Conservation (phyloP, 1,140 invertebrate genomes). For the Chrysoperla carnea region DNA sequence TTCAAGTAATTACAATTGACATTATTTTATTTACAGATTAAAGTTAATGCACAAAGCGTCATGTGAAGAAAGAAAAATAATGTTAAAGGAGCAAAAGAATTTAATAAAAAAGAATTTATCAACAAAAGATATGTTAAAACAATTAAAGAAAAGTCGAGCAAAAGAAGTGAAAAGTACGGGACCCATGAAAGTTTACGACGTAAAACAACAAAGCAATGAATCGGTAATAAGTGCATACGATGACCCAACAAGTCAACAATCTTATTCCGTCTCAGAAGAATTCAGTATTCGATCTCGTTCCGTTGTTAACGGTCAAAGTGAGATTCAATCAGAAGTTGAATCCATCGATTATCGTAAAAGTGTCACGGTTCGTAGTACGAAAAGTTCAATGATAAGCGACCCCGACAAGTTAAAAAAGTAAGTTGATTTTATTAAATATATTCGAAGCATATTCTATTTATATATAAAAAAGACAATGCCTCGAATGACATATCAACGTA, state of each 20-base stretch:
- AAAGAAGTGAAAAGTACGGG: slow-evolving; percentile 8
- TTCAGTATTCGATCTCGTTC: neutral
- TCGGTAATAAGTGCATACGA: slow-evolving; percentile 1
- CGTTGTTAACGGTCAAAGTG: neutral
- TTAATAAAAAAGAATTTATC: slow-evolving; percentile 17
- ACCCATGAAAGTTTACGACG: slow-evolving; percentile 15
- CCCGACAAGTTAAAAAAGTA: neutral
- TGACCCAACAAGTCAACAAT: neutral
- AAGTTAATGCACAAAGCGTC: slow-evolving; percentile 21
- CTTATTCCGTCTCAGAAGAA: neutral
- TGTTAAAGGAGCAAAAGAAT: slow-evolving; percentile 16
- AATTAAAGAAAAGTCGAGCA: slow-evolving; percentile 6
- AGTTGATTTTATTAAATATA: no score
- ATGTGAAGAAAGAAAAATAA: slow-evolving; percentile 16
- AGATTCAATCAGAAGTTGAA: neutral
- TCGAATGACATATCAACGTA: no score
- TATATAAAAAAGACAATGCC: no score
- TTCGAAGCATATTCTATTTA: no score
- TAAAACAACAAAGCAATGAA: slow-evolving; percentile 7
- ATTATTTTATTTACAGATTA: slow-evolving; percentile 4
- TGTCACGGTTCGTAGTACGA: neutral
- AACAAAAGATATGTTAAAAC: slow-evolving; percentile 10
- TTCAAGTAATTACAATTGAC: no score
- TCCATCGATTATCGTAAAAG: neutral
- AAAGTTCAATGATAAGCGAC: neutral